A percentile compares a stretch with the other conserved stretches of the same genome.
phyloP scores from a whole-genome alignment of 2,888 invertebrate species.

The Meteorus cinctellus region DNA sequence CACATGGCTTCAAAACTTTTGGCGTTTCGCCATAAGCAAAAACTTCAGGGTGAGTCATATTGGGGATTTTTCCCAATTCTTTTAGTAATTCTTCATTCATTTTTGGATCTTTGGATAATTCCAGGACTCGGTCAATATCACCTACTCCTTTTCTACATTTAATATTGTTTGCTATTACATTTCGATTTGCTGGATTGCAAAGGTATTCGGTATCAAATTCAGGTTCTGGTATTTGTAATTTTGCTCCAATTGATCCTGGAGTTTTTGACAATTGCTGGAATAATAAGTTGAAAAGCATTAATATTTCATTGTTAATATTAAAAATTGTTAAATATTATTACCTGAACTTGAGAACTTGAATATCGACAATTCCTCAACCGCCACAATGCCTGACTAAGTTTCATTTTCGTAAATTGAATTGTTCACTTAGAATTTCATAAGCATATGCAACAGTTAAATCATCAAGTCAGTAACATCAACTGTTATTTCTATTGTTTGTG shows the following conservation, averaged over 20 bases:
- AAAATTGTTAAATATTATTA: too few species aligned
- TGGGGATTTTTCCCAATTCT: slow-evolving; percentile 84
- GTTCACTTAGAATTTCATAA: too few species aligned
- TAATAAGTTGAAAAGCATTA: background rate
- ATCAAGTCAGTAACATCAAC: too few species aligned
- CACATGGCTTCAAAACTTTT: slow-evolving; percentile 76
- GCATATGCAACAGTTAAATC: too few species aligned
- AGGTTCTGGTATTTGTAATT: slow-evolving; percentile 62
- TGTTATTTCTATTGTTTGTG: too few species aligned
- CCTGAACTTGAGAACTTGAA: too few species aligned
- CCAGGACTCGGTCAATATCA: slow-evolving; percentile 78
- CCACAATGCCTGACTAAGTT: too few species aligned
- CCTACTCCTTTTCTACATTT: slow-evolving; percentile 80
- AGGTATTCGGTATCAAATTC: slow-evolving; percentile 79
- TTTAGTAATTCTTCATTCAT: slow-evolving; percentile 72
- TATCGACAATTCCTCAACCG: too few species aligned
- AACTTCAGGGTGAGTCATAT: slow-evolving; percentile 82
- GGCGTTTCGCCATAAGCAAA: slow-evolving; percentile 77
- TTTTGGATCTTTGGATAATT: slow-evolving; percentile 72
- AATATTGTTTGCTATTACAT: slow-evolving; percentile 80
- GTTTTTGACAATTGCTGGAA: background rate
- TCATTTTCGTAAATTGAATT: too few species aligned
- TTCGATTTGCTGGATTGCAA: slow-evolving; percentile 77
- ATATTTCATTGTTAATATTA: too few species aligned
- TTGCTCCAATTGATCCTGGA: slow-evolving; percentile 13